Conservation (phyloP, 2,888 invertebrate genomes). For the Hemithea aestivaria region DNA sequence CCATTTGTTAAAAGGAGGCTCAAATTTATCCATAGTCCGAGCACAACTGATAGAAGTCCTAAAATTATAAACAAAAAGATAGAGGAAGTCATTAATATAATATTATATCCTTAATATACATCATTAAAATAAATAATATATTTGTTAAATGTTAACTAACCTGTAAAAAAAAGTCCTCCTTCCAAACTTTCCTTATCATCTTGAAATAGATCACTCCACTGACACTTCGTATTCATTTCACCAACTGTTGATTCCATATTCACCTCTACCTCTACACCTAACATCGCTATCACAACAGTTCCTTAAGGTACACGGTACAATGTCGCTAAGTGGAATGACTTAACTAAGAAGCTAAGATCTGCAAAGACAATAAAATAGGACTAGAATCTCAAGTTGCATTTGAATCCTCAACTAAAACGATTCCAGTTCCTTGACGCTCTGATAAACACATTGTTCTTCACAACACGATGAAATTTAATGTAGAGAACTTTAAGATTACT, state of each 20-base stretch:
- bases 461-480: slow-evolving; percentile 5
- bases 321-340: neutral
- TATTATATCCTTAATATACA: too few relatives aligned
- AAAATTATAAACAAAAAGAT: slow-evolving; percentile 24
- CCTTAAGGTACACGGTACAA: neutral
- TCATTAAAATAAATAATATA: neutral
- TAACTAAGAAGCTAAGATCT: slow-evolving; percentile 15
- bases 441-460: slow-evolving; percentile 29
- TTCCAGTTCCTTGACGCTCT: slow-evolving; percentile 50
- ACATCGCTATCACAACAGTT: neutral
- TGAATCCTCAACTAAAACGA: slow-evolving; percentile 27
- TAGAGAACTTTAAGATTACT: neutral
- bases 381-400: slow-evolving; percentile 41
- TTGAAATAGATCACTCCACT: slow-evolving; percentile 45
- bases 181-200: slow-evolving; percentile 35
- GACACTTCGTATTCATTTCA: slow-evolving; percentile 29
- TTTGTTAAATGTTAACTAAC: slow-evolving; percentile 28
- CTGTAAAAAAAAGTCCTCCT: slow-evolving; percentile 39
- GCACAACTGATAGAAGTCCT: slow-evolving; percentile 43
- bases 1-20: slow-evolving; percentile 37
- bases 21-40: slow-evolving; percentile 43
- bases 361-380: slow-evolving; percentile 17
- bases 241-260: neutral
- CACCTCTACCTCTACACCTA: too few relatives aligned
- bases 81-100: too few relatives aligned